A percentile compares a stretch with the other conserved stretches of the same genome.
These are phyloP conservation scores for Centropyge bicolor DNA, from an alignment of 2,797 vertebrate species.

Conservation along the genomic window DNA sequence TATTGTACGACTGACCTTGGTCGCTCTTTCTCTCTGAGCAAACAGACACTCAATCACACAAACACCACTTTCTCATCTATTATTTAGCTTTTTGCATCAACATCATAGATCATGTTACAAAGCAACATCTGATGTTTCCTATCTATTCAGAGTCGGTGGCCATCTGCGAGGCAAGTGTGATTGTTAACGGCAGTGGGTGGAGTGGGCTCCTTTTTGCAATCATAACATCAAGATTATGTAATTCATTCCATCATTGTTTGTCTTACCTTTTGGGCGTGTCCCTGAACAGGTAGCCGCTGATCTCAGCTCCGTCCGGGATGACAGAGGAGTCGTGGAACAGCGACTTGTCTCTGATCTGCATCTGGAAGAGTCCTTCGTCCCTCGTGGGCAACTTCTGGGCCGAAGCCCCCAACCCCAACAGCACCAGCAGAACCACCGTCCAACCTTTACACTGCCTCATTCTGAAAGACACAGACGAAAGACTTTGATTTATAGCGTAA, in stretches of 20 bases:
- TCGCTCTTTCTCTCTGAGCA: constrained; percentile 32
- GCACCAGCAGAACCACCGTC: constrained; percentile 78
- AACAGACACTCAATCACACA: constrained; percentile 54
- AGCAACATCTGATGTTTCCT: constrained; percentile 70
- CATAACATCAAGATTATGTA: constrained; percentile 6
- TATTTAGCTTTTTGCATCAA: constrained; percentile 79
- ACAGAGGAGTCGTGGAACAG: constrained; percentile 95
- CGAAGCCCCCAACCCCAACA: constrained; percentile 81
- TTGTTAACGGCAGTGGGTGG: constrained; percentile 5
- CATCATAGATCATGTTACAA: constrained; percentile 68
- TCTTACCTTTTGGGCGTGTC: constrained; percentile 95
- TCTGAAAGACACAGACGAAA: constrained; percentile 76
- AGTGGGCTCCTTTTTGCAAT: constrained; percentile 2
- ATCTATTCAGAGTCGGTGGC: constrained; percentile 70
- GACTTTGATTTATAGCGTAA: neutral
- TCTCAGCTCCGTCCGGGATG: constrained; percentile 96
- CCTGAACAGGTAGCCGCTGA: constrained; percentile 96
- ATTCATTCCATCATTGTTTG: constrained; percentile 10
- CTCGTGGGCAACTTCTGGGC: constrained; percentile 96
- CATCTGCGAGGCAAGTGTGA: constrained; percentile 46
- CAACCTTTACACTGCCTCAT: constrained; percentile 87
- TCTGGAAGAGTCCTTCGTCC: constrained; percentile 98
- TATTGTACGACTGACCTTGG: constrained; percentile 44
- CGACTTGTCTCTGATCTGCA: constrained; percentile 96
- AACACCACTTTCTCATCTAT: constrained; percentile 79